Evolutionary conservation across 2,113 vertebrate species (phyloP), one percentile per base, ranked within the genome.

Genomic region (Sorex araneus): DNA sequence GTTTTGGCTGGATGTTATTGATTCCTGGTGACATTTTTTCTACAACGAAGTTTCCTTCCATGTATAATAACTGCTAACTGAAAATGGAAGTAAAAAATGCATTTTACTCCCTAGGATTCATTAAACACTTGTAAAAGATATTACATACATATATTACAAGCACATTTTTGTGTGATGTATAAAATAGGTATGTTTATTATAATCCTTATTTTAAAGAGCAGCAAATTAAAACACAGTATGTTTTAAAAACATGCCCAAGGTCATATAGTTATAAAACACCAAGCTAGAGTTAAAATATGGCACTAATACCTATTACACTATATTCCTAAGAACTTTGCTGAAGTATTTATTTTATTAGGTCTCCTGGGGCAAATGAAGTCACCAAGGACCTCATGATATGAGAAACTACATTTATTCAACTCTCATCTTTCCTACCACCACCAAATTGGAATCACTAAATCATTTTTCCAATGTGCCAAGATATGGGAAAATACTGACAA

Each of bases 41-140:
- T 94, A 50, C 67, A 86, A 86, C 70, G 16, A 94, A 84, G 92
- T 66, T 43, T 70, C 4, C 77, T 32, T 93, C 34, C 80, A 84
- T 81, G 27, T 7, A 91, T 88, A 93, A 80, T 43, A 73, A 71
- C 9, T 34, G 0, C 83, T 84, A 11, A 84, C 16, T 63, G 67
- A 81, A 67, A 47, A 16, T 92, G 28, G 0, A 45, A 18, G 40
- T 81, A 66, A 16, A 16, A 60, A 76, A 64, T 90, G 28, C 23
- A 64, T 16, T 63, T 21, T 81, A 47, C 40, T n/a, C 9, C 5
- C 23, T 69, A 54, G 32, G 16, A 1, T 75, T 85, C 34, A 60
- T 32, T 13, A 66, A 76, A 23, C 11, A 73, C 8, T 10, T 87
- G 15, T 25, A 36, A 64, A 36, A 10, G 15, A 7, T 34, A 50